Evolutionary conservation across 2,797 vertebrate species (phyloP), one percentile per base, ranked within the genome.

Genomic region (Perodicticus potto): DNA sequence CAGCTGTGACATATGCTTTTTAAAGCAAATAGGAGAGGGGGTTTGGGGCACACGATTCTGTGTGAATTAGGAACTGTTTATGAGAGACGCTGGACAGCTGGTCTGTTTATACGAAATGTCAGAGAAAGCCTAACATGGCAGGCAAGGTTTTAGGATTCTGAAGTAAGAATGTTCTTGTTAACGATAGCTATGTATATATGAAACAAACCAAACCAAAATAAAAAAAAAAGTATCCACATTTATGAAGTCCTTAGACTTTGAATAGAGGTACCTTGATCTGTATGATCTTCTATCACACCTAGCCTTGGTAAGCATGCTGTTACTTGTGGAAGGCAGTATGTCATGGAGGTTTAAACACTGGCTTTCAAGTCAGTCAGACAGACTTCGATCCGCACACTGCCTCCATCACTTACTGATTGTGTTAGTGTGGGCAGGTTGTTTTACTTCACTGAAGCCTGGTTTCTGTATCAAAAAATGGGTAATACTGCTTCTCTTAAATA

Each of bases 1-100:
- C 86, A 96, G 91, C 93, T 97, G 83, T 95, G 95, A 77, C 89
- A 74, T 85, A 49, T 2, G 69, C 61, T 57, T 97, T 96, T 80
- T 85, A 82, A 96, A 77, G 91, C 80, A 82, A 83, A 93, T 37
- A 49, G 61, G 70, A 92, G 82, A 82, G 61, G 77, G 93, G 74
- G 80, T 73, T 93, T 61, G 40, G 91, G 83, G 53, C 70, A 89
- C 74, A 91, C 0, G 9, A 91, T 91, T 94, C 61, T 8, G 0
- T 85, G 86, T 96, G 95, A 96, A 95, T 91, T 91, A 83, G 76
- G 67, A 82, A 70, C 43, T 89, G 37, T 89, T 93, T 89, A 78
- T 70, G 91, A 91, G 89, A 29, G 40, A 82, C 82, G 83, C 49
- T 84, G 77, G 86, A 86, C 96, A 97, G 95, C 96, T 94, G 91